Conservation (phyloP, 2,113 vertebrate genomes). For the Tachysurus fulvidraco region DNA sequence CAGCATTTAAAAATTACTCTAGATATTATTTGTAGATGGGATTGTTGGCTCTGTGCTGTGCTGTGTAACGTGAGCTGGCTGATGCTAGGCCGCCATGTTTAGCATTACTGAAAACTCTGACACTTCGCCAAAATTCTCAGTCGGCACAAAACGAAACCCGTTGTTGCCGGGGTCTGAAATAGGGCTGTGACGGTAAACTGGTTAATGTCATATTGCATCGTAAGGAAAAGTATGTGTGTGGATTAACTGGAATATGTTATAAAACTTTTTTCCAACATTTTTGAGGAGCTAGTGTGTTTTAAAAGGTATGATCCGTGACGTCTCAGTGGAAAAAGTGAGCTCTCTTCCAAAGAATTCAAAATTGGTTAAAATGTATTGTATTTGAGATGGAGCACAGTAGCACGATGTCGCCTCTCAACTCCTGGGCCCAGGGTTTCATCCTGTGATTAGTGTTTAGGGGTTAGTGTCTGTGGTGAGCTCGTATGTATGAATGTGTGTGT, state of each 20-base stretch:
- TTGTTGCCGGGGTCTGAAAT: conserved; percentile 31
- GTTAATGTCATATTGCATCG: background rate
- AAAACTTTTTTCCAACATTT: background rate
- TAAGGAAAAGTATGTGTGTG: background rate
- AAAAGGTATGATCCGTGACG: background rate
- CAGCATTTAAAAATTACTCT: conserved; percentile 72
- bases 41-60: conserved; percentile 61
- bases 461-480: background rate
- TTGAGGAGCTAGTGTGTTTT: background rate
- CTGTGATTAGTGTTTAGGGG: background rate
- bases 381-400: background rate
- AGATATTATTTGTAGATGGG: conserved; percentile 74
- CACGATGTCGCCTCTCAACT: background rate
- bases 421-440: background rate
- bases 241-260: background rate
- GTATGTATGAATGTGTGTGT: background rate
- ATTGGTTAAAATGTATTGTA: background rate
- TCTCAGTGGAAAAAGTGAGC: background rate
- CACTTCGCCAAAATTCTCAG: conserved; percentile 61
- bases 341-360: conserved; percentile 14
- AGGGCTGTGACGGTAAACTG: background rate
- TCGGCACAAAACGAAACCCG: conserved; percentile 58
- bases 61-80: conserved; percentile 70
- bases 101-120: conserved; percentile 61
- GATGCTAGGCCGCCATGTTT: conserved; percentile 64